Evolutionary conservation across 2,888 invertebrate species (phyloP).

Genomic region (Andrena trimmerana): DNA sequence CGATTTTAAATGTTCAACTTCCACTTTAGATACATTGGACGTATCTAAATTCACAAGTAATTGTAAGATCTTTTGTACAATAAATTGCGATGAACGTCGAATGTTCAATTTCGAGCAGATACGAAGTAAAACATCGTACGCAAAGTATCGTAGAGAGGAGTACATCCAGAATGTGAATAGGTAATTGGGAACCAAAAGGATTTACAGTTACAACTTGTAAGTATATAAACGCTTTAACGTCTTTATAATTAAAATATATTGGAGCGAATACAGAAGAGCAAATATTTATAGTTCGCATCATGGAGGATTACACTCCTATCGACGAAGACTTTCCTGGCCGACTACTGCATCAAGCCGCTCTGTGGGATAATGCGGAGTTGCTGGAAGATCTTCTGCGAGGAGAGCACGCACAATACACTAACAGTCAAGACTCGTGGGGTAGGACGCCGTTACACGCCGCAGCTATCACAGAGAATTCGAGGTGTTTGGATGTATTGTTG

Average conservation of each 20-base stretch:
- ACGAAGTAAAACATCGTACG: constrained; percentile 25
- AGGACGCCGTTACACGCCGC: constrained; percentile 94
- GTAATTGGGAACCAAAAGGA: constrained; percentile 22
- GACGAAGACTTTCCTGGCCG: constrained; percentile 93
- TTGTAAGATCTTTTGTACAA: constrained; percentile 6
- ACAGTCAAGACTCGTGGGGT: constrained; percentile 91
- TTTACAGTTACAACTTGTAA: constrained; percentile 37
- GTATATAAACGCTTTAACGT: constrained; percentile 14
- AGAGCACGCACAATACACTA: constrained; percentile 88
- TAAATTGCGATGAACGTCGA: constrained; percentile 20
- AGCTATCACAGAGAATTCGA: constrained; percentile 91
- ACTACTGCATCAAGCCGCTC: constrained; percentile 92
- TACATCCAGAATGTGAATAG: constrained; percentile 7
- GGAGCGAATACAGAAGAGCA: neutral
- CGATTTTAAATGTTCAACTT: constrained; percentile 31
- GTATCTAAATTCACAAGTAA: constrained; percentile 14
- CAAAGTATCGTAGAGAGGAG: constrained; percentile 34
- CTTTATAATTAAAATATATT: neutral
- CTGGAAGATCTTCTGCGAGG: constrained; percentile 92
- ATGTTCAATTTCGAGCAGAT: constrained; percentile 17
- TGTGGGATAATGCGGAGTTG: constrained; percentile 95
- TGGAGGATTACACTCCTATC: constrained; percentile 91
- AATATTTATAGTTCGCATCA: constrained; percentile 68
- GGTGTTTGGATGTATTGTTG: constrained; percentile 91
- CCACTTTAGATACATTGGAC: constrained; percentile 43